Evolutionary conservation across 2,888 invertebrate genomes (phyloP), one percentile per base, ranked within the genome.

Genomic region (Nezara viridula): DNA sequence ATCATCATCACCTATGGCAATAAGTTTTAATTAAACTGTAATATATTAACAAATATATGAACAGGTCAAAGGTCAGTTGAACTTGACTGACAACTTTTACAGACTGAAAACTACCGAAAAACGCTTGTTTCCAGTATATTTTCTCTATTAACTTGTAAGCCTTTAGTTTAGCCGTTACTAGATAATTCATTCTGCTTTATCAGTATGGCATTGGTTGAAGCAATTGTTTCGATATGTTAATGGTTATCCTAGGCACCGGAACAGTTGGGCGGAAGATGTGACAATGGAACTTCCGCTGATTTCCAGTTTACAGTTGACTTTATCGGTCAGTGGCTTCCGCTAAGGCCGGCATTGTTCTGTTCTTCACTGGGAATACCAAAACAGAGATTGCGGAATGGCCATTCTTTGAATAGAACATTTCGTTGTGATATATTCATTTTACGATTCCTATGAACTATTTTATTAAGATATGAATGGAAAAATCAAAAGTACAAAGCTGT

Each of bases 231-330:
- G n/a, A 81, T 44, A 81, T 81, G 81, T 47, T 81, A 81, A 81
- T 47, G 44, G 24, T 47, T 47, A 81, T 24, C 81, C 81, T 81
- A 47, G 81, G 81, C 14, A 47, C 12, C 81, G 81, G 81, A 81
- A 81, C 40, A 81, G 81, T 40, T n/a, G 40, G 40, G 40, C 81
- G 81, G 81, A 81, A 81, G 81, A 81, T 81, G 81, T 81, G 81
- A 81, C 81, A 81, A 81, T 44, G n/a, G 81, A 14, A 44, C 44
- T 81, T 81, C 81, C 81, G 44, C 81, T 81, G 81, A 81, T 81
- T 81, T 81, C 40, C n/a, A 81, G 81, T 81, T 81, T n/a, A 81
- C 81, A 81, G 81, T 47, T 81, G 81, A 81, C 81, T 81, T 81
- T 44, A 81, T 81, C 81, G 40, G 81, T 40, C 81, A 47, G 81